Percentiles rank a stretch among this genome's conserved stretches.
Evolutionary conservation across 2,888 invertebrate species (phyloP).

Genomic region (Trichopria drosophilae): DNA sequence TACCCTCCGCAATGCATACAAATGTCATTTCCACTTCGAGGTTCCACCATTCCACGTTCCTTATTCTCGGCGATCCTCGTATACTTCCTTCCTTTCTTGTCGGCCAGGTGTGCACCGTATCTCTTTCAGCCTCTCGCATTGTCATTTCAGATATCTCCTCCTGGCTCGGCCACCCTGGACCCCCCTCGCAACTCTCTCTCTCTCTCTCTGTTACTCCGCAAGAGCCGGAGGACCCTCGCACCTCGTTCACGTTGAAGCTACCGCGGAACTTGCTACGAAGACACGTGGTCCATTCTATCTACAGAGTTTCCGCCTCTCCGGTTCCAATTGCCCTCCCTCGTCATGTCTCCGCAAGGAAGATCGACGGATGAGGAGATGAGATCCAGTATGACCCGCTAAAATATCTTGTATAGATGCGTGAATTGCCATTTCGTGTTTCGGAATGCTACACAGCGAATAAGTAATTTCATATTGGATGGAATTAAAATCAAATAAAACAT

Average conservation of each 20-base stretch:
- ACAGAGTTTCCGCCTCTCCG: too few species aligned
- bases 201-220: not conserved
- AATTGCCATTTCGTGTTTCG: too few species aligned
- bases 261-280: too few species aligned
- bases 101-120: slow-evolving; percentile 9
- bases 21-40: slow-evolving; percentile 48
- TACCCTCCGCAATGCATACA: slow-evolving; percentile 55
- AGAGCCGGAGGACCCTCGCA: slow-evolving; percentile 30
- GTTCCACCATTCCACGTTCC: slow-evolving; percentile 29
- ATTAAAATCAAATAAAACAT: too few species aligned
- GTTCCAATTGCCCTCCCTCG: too few species aligned
- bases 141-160: slow-evolving; percentile 14
- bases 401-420: too few species aligned
- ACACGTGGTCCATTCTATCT: too few species aligned
- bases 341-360: too few species aligned
- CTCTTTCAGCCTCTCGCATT: not conserved
- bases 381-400: too few species aligned
- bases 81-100: slow-evolving; percentile 7
- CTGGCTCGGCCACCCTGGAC: slow-evolving; percentile 5
- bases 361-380: too few species aligned
- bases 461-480: too few species aligned
- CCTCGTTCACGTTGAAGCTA: slow-evolving; percentile 23
- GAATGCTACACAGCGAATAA: too few species aligned
- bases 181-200: not conserved
- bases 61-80: slow-evolving; percentile 17